These are phyloP conservation scores for Platichthys flesus DNA, from an alignment of 2,113 vertebrate genomes.

Conservation along the genomic window DNA sequence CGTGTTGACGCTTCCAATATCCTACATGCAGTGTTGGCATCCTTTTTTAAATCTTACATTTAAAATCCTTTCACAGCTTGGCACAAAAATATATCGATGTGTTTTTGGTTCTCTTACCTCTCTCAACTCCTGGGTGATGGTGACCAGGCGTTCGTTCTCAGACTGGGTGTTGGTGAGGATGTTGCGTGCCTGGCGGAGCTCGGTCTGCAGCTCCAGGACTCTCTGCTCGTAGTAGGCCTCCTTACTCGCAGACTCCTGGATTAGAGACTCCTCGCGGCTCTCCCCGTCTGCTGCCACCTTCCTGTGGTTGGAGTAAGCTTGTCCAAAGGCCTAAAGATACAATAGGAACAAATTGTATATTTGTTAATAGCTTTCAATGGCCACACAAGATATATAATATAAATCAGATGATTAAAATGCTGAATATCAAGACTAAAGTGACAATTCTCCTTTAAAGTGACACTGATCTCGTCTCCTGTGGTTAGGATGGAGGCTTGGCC, in stretches of 20 bases:
- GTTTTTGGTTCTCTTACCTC: slow-evolving; percentile 83
- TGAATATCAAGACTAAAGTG: not conserved
- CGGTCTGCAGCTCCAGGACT: slow-evolving; percentile 94
- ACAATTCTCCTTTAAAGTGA: slow-evolving; percentile 30
- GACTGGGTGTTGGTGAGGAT: slow-evolving; percentile 92
- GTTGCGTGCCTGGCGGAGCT: slow-evolving; percentile 91
- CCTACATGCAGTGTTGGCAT: not conserved
- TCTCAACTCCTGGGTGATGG: slow-evolving; percentile 90
- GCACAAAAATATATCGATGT: too few species aligned
- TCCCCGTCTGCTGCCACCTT: slow-evolving; percentile 98
- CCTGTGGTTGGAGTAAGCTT: slow-evolving; percentile 96
- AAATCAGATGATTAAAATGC: not conserved
- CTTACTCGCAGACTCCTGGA: slow-evolving; percentile 96
- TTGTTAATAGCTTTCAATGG: not conserved
- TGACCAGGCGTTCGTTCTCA: slow-evolving; percentile 92
- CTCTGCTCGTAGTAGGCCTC: slow-evolving; percentile 97
- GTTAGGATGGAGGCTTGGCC: slow-evolving; percentile 35
- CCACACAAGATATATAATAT: not conserved
- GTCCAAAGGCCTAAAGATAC: slow-evolving; percentile 91
- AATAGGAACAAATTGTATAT: not conserved
- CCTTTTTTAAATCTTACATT: not conserved
- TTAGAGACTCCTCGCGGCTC: slow-evolving; percentile 96
- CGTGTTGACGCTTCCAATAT: not conserved
- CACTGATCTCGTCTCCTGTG: slow-evolving; percentile 24
- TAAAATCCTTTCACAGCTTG: not conserved